Base-by-base conservation (phyloP, 1,140 invertebrate genomes). In the Cheumatopsyche charites region DNA sequence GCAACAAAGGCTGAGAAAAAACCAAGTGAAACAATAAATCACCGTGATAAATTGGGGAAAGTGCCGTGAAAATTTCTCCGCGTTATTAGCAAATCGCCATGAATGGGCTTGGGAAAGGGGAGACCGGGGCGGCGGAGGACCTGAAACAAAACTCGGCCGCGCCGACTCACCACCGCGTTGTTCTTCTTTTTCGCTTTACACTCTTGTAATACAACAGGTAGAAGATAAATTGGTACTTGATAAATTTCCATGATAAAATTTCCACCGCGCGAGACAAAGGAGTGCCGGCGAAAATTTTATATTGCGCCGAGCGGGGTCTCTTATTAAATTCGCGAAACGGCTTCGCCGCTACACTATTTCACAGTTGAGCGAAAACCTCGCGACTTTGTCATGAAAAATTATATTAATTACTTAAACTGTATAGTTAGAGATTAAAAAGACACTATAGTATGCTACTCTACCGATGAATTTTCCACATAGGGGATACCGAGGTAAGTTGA, bases 81-180 rank as follows among this genome's bases (percentile, higher is more conserved):
- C 66, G 66, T 68, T 68, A 68, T 68, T 68, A 68, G 66, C 66
- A 68, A 68, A 68, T 68, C 66, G 66, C 66, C 66, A 23, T 68
- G 66, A 68, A 68, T 68, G 66, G 47, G 62, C 17, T 25, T 11
- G 19, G 55, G 13, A 5, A 6, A 6, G 21, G 21, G 43, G 3
- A 13, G 55, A 13, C 4, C 5, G 11, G 21, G 5, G 43, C 4
- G 43, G 55, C 29, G 62, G 6, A 23, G 41, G 26, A 9, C 5
- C 47, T 29, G 66, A 68, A 68, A 68, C 66, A 68, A 68, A 68
- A 68, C 66, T 68, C 41, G 25, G 47, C 13, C 21, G 45, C 17
- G 62, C 13, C 23, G 4, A 2, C 11, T 11, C 4, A 21, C 45
- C 58, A 25, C 62, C 62, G 5, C 21, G 17, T 58, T 58, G 55